phyloP scores from a whole-genome alignment of 2,113 vertebrate genomes.

The Labeo catla region DNA sequence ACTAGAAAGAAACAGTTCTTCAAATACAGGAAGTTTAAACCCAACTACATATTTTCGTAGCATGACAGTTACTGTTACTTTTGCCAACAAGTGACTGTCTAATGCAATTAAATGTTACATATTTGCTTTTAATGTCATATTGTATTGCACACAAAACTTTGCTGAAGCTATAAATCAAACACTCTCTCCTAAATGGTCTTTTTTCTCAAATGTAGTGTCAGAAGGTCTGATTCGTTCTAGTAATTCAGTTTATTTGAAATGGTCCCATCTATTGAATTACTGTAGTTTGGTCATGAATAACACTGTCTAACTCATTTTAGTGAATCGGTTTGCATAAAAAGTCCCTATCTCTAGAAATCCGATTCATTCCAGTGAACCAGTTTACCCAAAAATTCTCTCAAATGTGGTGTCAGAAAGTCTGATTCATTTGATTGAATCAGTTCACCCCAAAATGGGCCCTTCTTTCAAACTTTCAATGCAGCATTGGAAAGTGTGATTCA shows the following conservation, averaged over 20 bases:
- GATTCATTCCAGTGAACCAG: background rate
- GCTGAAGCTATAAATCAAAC: background rate
- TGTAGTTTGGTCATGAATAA: background rate
- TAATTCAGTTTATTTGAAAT: background rate
- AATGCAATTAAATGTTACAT: background rate
- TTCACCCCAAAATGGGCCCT: too few species aligned
- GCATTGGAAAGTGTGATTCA: too few species aligned
- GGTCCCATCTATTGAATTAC: background rate
- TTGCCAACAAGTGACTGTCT: background rate
- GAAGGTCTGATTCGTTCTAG: background rate
- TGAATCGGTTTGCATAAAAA: background rate
- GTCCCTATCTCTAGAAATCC: background rate
- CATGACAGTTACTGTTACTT: background rate
- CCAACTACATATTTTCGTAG: background rate
- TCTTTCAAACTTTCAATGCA: too few species aligned
- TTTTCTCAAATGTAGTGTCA: background rate
- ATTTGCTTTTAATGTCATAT: background rate
- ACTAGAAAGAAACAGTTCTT: constrained; percentile 18
- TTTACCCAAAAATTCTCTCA: too few species aligned
- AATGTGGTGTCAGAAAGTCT: too few species aligned
- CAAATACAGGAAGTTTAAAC: background rate
- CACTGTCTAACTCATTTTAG: background rate
- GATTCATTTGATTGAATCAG: too few species aligned
- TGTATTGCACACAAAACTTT: background rate
- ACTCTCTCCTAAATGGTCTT: background rate